phyloP scores from a whole-genome alignment of 23 tunicate genomes.

The Trididemnum clinides region DNA sequence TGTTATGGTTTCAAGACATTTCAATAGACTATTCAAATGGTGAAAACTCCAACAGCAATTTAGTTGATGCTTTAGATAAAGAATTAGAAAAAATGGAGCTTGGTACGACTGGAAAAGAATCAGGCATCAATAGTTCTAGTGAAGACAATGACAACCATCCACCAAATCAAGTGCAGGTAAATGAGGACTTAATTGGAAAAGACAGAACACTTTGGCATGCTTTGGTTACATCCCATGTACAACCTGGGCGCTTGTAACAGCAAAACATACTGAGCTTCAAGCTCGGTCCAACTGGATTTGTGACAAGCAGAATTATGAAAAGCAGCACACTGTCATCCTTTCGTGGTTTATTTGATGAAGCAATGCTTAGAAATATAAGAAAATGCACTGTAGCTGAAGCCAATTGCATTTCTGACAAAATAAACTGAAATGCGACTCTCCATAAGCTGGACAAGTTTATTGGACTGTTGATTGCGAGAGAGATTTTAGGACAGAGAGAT shows the following conservation, averaged over 20 bases:
- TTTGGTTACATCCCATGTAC: neutral
- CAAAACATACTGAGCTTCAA: too few relatives aligned
- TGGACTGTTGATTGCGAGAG: slow-evolving; percentile 12
- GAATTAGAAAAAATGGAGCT: neutral
- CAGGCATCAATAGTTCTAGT: neutral
- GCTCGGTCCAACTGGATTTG: too few relatives aligned
- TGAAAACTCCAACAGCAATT: neutral
- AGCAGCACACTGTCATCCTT: slow-evolving; percentile 15
- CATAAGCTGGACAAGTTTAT: slow-evolving; percentile 10
- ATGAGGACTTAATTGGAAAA: slow-evolving; percentile 13
- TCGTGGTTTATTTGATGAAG: neutral
- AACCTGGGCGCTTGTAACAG: slow-evolving; percentile 13
- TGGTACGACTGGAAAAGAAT: neutral
- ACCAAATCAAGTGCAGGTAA: neutral
- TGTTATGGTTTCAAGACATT: neutral
- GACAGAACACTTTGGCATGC: neutral
- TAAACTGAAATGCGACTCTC: neutral
- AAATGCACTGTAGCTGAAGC: slow-evolving; percentile 16
- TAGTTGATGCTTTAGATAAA: neutral
- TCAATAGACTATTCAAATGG: neutral
- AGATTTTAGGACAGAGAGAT: too few relatives aligned
- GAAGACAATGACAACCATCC: neutral
- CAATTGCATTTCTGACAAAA: neutral
- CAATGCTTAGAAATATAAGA: neutral
- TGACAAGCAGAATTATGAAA: neutral